Evolutionary conservation across 2,797 vertebrate genomes (phyloP), one percentile per base, ranked within the genome.

Genomic region (Helostoma temminkii): DNA sequence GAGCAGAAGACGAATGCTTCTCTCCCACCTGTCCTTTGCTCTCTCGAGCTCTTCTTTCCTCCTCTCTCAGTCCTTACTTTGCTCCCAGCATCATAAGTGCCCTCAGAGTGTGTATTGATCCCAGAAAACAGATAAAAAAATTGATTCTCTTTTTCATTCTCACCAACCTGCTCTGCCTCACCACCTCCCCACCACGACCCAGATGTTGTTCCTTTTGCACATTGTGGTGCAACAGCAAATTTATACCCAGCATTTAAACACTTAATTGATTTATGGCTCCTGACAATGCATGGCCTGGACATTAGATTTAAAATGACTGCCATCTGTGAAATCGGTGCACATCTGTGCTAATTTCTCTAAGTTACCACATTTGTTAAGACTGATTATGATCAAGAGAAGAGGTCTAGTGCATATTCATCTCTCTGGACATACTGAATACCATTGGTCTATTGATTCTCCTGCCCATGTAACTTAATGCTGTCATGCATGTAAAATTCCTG

Each of bases 81-180:
- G 50, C 64, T 71, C 68, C 52, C 71, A 41, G 52, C 65, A 66
- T 9, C 28, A 41, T 24, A 53, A 49, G 47, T 24, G 3, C 36
- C 66, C 49, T 62, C 68, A 78, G 69, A 80, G 50, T 25, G 56
- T 26, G 53, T 76, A 87, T 90, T 75, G 89, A 89, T 87, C 62
- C 42, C 21, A 59, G 61, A 58, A 73, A 88, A 66, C 55, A 11
- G 62, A 86, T 49, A 19, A 61, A 62, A 75, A 71, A 74, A 85
- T 85, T 48, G 54, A 76, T 80, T 76, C 79, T 82, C 76, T 50
- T 63, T 66, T 56, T 26, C 19, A 30, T 7, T 48, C 42, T 42
- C 18, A n/a, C 16, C 42, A 19, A 1, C 18, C 14, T 42, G 28
- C 22, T 19, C 56, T 34, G 0, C 12, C 16, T 12, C 28, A 43